These are phyloP conservation scores for Dendroctonus valens DNA, from an alignment of 1,140 invertebrate genomes.

Conservation along the genomic window DNA sequence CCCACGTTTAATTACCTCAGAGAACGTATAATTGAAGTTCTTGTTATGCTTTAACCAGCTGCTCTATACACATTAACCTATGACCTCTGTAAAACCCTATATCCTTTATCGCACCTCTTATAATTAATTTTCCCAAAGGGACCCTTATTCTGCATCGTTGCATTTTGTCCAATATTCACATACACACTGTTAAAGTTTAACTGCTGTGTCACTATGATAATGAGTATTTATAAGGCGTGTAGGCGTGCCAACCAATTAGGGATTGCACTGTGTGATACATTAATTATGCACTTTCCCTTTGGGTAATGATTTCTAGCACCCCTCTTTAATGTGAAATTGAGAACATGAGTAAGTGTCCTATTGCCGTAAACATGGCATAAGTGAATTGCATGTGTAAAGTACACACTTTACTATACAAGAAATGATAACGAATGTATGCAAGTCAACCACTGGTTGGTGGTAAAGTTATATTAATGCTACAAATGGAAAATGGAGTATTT, in stretches of 20 bases:
- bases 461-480: too few relatives aligned
- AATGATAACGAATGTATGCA: too few relatives aligned
- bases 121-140: conserved; percentile 50
- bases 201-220: conserved; percentile 34
- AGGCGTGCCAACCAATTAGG: conserved; percentile 10
- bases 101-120: conserved; percentile 34
- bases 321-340: too few relatives aligned
- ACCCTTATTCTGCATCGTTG: conserved; percentile 49
- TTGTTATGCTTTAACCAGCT: conserved; percentile 14
- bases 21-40: conserved; percentile 4
- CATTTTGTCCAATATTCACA: conserved; percentile 48
- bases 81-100: conserved; percentile 53
- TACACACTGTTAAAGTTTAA: conserved; percentile 35
- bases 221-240: conserved; percentile 33
- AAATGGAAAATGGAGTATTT: too few relatives aligned
- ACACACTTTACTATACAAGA: too few relatives aligned
- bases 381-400: too few relatives aligned
- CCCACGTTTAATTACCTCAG: neutral
- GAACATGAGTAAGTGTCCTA: too few relatives aligned
- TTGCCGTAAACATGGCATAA: too few relatives aligned
- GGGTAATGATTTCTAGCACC: too few relatives aligned
- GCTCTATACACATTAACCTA: conserved; percentile 28
- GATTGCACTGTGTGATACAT: too few relatives aligned
- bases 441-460: too few relatives aligned
- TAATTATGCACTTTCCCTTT: too few relatives aligned